Evolutionary conservation across 1,140 invertebrate genomes (phyloP), one percentile per base, ranked within the genome.

Genomic region (Lasaia peninsularis): DNA sequence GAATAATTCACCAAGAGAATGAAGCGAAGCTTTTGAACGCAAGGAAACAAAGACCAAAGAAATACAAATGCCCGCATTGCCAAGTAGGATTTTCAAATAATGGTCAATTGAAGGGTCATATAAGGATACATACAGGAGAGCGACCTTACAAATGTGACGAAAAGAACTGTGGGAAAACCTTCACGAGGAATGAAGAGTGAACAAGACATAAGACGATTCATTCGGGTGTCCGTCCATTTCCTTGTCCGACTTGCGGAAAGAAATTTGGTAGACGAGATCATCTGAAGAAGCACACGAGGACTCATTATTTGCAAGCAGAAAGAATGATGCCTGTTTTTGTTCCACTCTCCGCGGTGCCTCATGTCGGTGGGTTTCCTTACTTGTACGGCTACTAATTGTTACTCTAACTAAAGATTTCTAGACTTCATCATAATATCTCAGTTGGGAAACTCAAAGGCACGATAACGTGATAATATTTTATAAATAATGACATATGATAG

Each of bases 191-290:
- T 81, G 97, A 98, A 85, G 97, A 98, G 77, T 84, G 98, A 35
- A 98, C 97, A 0, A 91, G 97, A 18, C 97, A 98, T 84, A 95
- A 95, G 67, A 91, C 96, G 55, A 98, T 98, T 52, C 97, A 98
- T 80, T 95, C 95, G 0, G 95, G 95, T 1, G 82, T 95, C 0
- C 90, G 95, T 7, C 96, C 96, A 0, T 97, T 94, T 76, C 91
- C 93, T 0, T 98, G 96, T 78, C 73, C 88, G 0, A 91, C 93
- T 6, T 98, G 97, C 62, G 94, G 93, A 0, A 98, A 98, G 83
- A 91, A 94, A 32, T 98, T 98, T 73, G 97, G 97, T 0, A 91
- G 97, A 11, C 95, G 98, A 63, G 96, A 98, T 78, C 95, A 96
- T 77, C 76, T 96, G 44, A 96, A 96, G 79, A 96, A 96, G 70